Percentiles rank a stretch among this genome's conserved stretches.
These are phyloP conservation scores for Zoroaster sp. DNA, from an alignment of 53 echinoderm and acorn worm genomes.

Conservation along the genomic window DNA sequence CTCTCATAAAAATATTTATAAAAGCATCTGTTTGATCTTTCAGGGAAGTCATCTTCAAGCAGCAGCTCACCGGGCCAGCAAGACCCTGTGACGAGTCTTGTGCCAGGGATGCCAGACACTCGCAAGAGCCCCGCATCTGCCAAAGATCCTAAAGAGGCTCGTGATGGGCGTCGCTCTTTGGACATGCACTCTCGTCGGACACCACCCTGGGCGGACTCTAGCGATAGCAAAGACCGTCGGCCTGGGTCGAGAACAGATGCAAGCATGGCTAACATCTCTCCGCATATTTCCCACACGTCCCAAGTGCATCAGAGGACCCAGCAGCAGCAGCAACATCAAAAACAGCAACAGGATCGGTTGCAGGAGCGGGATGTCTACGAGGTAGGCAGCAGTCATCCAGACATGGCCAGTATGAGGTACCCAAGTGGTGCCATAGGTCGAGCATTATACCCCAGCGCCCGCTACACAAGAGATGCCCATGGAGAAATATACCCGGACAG, in stretches of 20 bases:
- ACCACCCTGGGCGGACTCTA: conserved; percentile 71
- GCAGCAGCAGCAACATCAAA: background rate
- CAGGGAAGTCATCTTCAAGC: conserved; percentile 36
- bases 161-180: conserved; percentile 22
- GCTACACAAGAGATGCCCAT: conserved; percentile 36
- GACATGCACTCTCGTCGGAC: conserved; percentile 52
- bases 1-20: too few species aligned
- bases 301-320: conserved; percentile 59
- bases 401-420: conserved; percentile 23
- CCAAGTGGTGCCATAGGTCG: conserved; percentile 22
- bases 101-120: background rate
- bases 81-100: background rate
- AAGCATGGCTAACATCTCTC: conserved; percentile 63
- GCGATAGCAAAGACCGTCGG: conserved; percentile 52
- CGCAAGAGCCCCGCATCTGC: conserved; percentile 31
- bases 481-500: conserved; percentile 38
- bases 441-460: conserved; percentile 7
- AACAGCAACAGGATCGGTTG: conserved; percentile 12
- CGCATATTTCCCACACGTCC: conserved; percentile 86
- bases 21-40: background rate
- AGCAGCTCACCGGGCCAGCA: conserved; percentile 11
- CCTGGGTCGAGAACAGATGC: conserved; percentile 25
- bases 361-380: conserved; percentile 58
- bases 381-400: conserved; percentile 59
- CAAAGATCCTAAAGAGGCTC: conserved; percentile 49